Evolutionary conservation across 2,888 invertebrate species (phyloP), one percentile per base, ranked within the genome.

Genomic region (Exocentrus adspersus): DNA sequence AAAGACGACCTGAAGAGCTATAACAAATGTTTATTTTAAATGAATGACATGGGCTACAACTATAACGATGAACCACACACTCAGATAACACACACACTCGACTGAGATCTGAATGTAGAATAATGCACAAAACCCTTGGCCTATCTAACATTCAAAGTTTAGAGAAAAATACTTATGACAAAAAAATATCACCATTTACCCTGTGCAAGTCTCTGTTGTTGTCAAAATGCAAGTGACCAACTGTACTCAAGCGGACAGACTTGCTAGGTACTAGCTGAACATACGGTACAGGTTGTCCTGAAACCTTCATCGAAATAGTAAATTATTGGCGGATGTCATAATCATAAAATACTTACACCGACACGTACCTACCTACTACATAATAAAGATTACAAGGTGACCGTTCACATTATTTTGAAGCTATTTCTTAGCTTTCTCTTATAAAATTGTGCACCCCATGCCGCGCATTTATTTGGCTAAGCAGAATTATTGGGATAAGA

Each of bases 171-270:
- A 83, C 82, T 83, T 82, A 82, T 82, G 82, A 83, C 82, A 82
- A 83, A 82, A 82, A 82, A 82, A 83, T 83, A 83, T 83, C 83
- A 83, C 83, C 83, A 82, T 83, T 83, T 83, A 83, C 83, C 83
- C 83, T 83, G 83, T 83, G 83, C 83, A 83, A 83, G 83, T 83
- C 83, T 83, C 81, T 82, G 81, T 82, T 80, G 79, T 78, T 82
- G 80, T 80, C 79, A 79, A 80, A 81, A 82, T 82, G 82, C 82
- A 82, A 83, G 82, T 81, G 82, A 82, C 80, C 82, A 81, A 81
- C 81, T 80, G 82, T 81, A 80, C 78, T 79, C 79, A 81, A 81
- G 81, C 81, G 79, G 81, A 81, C 82, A 82, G 83, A 83, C 83
- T 83, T 83, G 82, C 83, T 83, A 82, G 82, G 82, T 82, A 81